phyloP scores from a whole-genome alignment of 1,140 invertebrate genomes.

The Eulimnadia texana region DNA sequence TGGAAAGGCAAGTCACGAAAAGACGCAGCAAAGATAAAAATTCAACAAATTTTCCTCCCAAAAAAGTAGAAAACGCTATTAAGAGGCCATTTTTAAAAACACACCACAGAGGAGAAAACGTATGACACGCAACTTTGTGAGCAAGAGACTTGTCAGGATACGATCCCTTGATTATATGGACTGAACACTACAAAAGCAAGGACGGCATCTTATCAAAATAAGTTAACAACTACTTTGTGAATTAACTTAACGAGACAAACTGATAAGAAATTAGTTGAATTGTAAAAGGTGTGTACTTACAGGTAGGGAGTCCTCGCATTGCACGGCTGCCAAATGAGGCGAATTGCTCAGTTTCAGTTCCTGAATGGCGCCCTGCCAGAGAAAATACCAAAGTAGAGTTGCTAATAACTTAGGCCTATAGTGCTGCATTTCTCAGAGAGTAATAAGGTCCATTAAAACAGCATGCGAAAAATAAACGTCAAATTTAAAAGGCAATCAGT shows the following conservation, averaged over 20 bases:
- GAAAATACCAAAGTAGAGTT: not conserved
- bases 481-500: too few relatives aligned
- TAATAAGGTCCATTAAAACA: not conserved
- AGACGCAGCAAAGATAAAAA: too few relatives aligned
- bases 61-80: too few relatives aligned
- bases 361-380: conserved; percentile 54
- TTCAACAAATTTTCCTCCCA: too few relatives aligned
- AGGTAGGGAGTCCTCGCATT: conserved; percentile 38
- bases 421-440: not conserved
- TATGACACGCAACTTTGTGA: not conserved
- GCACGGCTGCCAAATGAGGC: conserved; percentile 45
- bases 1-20: too few relatives aligned
- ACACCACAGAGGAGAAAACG: too few relatives aligned
- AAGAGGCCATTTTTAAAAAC: too few relatives aligned
- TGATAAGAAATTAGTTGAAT: not conserved
- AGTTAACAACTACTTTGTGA: too few relatives aligned
- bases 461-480: not conserved
- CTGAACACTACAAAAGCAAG: too few relatives aligned
- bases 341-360: conserved; percentile 53
- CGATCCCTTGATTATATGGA: not conserved
- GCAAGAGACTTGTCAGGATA: not conserved
- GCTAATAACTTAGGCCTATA: not conserved
- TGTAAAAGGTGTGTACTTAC: conserved; percentile 23
- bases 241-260: too few relatives aligned
- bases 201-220: too few relatives aligned